phyloP scores from a whole-genome alignment of 2,888 invertebrate genomes.

The Sthenelais limicola region DNA sequence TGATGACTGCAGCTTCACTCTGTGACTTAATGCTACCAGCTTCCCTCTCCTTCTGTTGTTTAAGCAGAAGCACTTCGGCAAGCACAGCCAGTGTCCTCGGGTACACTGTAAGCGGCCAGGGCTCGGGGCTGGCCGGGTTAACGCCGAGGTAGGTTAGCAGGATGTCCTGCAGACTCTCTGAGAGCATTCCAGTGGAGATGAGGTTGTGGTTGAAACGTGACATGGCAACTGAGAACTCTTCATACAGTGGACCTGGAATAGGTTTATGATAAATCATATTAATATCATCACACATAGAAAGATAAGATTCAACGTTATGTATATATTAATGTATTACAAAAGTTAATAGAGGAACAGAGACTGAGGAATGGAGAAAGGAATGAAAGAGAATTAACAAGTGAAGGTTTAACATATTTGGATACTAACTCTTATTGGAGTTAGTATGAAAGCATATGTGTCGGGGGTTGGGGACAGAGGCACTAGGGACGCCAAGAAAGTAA shows the following conservation, averaged over 20 bases:
- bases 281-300: background rate
- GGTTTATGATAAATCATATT: background rate
- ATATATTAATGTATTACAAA: no score
- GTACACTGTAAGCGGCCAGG: constrained; percentile 85
- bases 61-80: constrained; percentile 83
- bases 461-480: no score
- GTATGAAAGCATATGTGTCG: no score
- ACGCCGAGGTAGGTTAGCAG: constrained; percentile 78
- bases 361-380: no score
- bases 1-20: constrained; percentile 90
- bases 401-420: no score
- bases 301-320: no score
- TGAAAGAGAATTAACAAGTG: no score
- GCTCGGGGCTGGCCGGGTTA: constrained; percentile 78
- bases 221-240: constrained; percentile 81
- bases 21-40: constrained; percentile 82
- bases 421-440: no score
- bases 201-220: constrained; percentile 87
- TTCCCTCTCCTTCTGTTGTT: constrained; percentile 73
- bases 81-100: constrained; percentile 85
- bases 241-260: constrained; percentile 34
- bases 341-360: no score
- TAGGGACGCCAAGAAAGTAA: no score
- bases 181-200: constrained; percentile 81
- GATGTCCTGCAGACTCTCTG: constrained; percentile 76